Conservation (phyloP, 2,113 vertebrate genomes). For the Saimiri boliviensis region DNA sequence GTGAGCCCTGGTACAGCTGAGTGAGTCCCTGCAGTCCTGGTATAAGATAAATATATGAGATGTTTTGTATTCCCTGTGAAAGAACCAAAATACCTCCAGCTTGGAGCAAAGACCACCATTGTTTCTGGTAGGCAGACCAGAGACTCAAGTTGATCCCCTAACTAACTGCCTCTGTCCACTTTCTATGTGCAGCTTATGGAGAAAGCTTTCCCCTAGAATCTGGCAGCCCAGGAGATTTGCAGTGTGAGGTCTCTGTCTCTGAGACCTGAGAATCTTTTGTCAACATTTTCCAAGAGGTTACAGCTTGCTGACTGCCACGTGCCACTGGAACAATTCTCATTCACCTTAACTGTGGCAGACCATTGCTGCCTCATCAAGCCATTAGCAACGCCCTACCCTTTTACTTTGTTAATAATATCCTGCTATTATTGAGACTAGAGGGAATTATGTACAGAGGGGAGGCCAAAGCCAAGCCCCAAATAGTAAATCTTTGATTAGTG, state of each 20-base stretch:
- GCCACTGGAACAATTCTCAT: not conserved
- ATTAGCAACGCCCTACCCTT: not conserved
- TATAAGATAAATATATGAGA: not conserved
- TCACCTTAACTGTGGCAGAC: not conserved
- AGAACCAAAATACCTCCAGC: not conserved
- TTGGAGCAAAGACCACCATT: not conserved
- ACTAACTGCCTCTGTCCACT: not conserved
- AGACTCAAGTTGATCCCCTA: not conserved
- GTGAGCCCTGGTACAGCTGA: not conserved
- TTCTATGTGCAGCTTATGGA: not conserved
- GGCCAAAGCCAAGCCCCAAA: not conserved
- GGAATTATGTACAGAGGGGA: not conserved
- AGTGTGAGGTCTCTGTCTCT: not conserved
- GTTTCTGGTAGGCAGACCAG: not conserved
- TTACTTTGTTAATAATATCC: not conserved
- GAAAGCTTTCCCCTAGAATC: not conserved
- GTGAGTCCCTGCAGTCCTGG: not conserved
- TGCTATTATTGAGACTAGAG: not conserved
- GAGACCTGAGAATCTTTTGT: not conserved
- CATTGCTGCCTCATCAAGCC: not conserved
- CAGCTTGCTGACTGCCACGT: not conserved
- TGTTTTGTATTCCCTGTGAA: not conserved
- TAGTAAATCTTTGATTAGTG: not conserved
- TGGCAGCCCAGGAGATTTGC: not conserved
- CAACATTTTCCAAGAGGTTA: not conserved